Conservation (phyloP, 2,113 vertebrate genomes). For the Eublepharis macularius region DNA sequence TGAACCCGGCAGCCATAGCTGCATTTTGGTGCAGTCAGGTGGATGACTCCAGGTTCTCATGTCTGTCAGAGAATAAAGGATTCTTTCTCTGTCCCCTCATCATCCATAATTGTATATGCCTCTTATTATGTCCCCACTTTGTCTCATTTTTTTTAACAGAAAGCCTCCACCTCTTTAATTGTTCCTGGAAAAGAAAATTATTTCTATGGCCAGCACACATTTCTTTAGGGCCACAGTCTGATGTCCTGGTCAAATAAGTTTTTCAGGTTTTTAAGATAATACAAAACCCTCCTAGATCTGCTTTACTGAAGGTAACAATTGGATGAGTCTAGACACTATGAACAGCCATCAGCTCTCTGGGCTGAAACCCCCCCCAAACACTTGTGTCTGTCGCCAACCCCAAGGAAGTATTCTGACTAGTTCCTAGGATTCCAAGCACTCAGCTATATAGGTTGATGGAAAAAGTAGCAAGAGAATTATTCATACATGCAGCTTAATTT, state of each 20-base stretch:
- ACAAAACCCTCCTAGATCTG: background rate
- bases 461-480: constrained; percentile 7
- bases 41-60: background rate
- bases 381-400: background rate
- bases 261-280: background rate
- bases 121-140: background rate
- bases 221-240: background rate
- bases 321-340: background rate
- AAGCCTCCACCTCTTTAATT: background rate
- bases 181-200: background rate
- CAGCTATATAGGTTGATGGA: background rate
- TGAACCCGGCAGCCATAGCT: background rate
- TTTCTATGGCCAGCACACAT: background rate
- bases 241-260: background rate
- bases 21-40: background rate
- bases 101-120: background rate
- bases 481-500: background rate
- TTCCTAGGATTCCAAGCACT: background rate
- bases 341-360: background rate
- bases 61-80: background rate
- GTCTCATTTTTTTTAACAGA: background rate
- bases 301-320: background rate
- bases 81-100: background rate
- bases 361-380: background rate
- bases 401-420: background rate